phyloP scores from a whole-genome alignment of 1,140 invertebrate species.

The Yoshiicerus persimilis region DNA sequence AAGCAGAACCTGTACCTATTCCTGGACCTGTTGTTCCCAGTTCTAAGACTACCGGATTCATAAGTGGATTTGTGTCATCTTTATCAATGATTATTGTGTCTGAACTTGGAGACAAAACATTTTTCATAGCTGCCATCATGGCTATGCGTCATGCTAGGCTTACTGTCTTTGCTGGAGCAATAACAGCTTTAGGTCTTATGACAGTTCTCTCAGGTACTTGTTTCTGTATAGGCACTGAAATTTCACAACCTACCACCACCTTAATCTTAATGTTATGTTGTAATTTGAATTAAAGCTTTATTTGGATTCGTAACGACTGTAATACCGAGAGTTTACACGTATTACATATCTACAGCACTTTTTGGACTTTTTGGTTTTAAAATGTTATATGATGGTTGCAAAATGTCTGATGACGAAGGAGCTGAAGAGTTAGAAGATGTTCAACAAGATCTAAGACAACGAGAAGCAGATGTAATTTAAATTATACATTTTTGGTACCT shows the following conservation, averaged over 20 bases:
- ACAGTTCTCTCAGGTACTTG: conserved; percentile 83
- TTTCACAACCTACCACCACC: too few relatives aligned
- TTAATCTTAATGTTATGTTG: neutral
- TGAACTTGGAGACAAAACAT: conserved; percentile 99
- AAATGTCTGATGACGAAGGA: conserved; percentile 91
- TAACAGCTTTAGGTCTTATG: conserved; percentile 90
- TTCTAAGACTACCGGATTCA: conserved; percentile 66
- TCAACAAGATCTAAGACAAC: conserved; percentile 85
- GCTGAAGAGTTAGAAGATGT: conserved; percentile 98
- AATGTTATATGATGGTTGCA: conserved; percentile 94
- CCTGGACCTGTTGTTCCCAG: neutral
- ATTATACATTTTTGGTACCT: too few relatives aligned
- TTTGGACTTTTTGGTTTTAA: conserved; percentile 97
- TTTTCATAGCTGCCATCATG: conserved; percentile 99
- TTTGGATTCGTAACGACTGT: conserved; percentile 88
- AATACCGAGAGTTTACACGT: conserved; percentile 76
- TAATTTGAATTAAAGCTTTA: conserved; percentile 58
- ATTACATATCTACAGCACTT: conserved; percentile 90
- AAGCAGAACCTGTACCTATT: neutral
- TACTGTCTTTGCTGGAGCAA: conserved; percentile 90
- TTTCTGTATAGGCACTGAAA: too few relatives aligned
- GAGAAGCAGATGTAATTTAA: conserved; percentile 89
- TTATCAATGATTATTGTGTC: conserved; percentile 96
- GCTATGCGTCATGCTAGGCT: conserved; percentile 94
- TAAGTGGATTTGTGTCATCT: conserved; percentile 91